A percentile compares a stretch with the other conserved stretches of the same genome.
phyloP scores from a whole-genome alignment of 2,113 vertebrate species.

The Pteropus alecto region DNA sequence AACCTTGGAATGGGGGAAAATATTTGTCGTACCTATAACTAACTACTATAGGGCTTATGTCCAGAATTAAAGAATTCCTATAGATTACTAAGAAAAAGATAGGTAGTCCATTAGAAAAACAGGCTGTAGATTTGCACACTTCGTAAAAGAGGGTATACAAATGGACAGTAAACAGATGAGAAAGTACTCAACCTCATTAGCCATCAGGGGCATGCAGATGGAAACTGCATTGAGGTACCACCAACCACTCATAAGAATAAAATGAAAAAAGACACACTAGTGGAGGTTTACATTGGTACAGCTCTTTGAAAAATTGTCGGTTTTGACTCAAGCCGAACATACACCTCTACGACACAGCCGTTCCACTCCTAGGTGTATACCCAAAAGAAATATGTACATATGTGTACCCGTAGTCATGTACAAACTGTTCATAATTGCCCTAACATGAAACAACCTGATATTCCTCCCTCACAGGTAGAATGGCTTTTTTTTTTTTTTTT shows the following conservation, averaged over 20 bases:
- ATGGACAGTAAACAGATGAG: background rate
- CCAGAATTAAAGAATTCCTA: background rate
- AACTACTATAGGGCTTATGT: background rate
- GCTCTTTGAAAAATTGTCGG: background rate
- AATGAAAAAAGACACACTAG: background rate
- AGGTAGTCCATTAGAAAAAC: background rate
- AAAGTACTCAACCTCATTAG: background rate
- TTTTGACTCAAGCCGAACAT: background rate
- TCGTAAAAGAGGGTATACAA: background rate
- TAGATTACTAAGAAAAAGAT: background rate
- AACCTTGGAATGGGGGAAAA: too few species aligned
- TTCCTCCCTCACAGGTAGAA: background rate
- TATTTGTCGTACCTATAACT: background rate
- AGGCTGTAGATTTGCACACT: background rate
- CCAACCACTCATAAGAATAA: background rate
- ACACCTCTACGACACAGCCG: accelerated
- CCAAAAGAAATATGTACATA: background rate
- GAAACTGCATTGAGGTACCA: background rate
- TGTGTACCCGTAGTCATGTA: too few species aligned
- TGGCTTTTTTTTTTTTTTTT: background rate
- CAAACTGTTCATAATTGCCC: background rate
- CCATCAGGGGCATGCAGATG: background rate
- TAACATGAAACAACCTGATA: background rate
- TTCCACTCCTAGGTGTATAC: too few species aligned
- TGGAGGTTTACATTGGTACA: background rate